Conservation (phyloP, 2,888 invertebrate species). For the Choristoneura rosaceana region DNA sequence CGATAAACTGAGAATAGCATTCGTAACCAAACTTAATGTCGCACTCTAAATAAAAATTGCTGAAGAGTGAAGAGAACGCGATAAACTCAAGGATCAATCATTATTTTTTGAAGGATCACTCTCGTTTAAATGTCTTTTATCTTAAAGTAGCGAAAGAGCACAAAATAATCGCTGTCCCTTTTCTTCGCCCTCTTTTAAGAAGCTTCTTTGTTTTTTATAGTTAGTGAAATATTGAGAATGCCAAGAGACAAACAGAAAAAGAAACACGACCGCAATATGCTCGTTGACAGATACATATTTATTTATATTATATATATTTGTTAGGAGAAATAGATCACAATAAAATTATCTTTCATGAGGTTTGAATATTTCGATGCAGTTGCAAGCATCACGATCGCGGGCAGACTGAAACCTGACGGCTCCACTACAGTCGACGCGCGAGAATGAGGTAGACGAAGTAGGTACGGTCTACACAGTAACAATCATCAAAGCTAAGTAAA, state of each 20-base stretch:
- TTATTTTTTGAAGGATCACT: conserved; percentile 26
- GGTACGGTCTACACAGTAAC: too few relatives aligned
- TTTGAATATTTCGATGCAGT: too few relatives aligned
- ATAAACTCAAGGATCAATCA: conserved; percentile 30
- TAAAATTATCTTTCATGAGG: too few relatives aligned
- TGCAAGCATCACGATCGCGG: too few relatives aligned
- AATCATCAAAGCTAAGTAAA: too few relatives aligned
- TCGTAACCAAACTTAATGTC: conserved; percentile 1
- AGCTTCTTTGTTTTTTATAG: background rate
- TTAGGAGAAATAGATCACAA: too few relatives aligned
- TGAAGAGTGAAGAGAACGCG: conserved; percentile 15
- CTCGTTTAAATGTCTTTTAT: conserved; percentile 26
- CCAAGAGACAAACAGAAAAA: background rate
- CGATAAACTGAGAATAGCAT: background rate
- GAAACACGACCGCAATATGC: background rate
- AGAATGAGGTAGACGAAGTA: too few relatives aligned
- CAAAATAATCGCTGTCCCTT: conserved; percentile 8
- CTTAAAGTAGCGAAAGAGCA: conserved; percentile 7
- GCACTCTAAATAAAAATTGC: conserved; percentile 16
- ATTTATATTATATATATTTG: too few relatives aligned
- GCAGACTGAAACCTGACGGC: too few relatives aligned
- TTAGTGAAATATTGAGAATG: background rate
- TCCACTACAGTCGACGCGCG: too few relatives aligned
- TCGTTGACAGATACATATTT: background rate
- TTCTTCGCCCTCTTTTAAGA: background rate